Evolutionary conservation across 2,888 invertebrate genomes (phyloP).

Genomic region (Drosophila antonietae): DNA sequence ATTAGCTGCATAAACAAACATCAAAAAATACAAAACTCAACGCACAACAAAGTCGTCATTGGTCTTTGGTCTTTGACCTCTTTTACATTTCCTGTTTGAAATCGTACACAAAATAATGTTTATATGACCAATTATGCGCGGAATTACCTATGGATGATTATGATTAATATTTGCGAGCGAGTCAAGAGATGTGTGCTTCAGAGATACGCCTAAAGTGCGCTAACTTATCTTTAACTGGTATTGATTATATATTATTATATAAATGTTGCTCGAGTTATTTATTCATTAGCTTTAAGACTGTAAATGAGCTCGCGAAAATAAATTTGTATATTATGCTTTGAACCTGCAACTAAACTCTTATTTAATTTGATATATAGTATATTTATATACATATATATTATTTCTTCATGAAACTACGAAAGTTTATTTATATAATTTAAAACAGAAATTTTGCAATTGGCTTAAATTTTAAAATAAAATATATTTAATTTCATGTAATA

Average conservation of each 20-base stretch:
- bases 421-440: no score
- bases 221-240: background rate
- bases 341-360: no score
- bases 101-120: constrained; percentile 24
- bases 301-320: no score
- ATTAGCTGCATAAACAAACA: constrained; percentile 62
- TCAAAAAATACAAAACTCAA: constrained; percentile 24
- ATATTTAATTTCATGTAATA: no score
- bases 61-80: constrained; percentile 48
- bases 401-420: no score
- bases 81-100: constrained; percentile 42
- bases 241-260: background rate
- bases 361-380: no score
- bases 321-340: no score
- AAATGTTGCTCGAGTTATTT: background rate
- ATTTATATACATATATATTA: no score
- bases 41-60: constrained; percentile 29
- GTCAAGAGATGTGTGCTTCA: background rate
- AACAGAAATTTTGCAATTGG: no score
- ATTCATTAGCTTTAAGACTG: background rate
- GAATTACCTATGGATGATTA: constrained; percentile 8
- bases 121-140: constrained; percentile 30
- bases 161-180: constrained; percentile 19
- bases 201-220: background rate
- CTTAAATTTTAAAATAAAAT: no score